Conservation (phyloP, 2,113 vertebrate genomes). For the Myiagra hebetior region DNA sequence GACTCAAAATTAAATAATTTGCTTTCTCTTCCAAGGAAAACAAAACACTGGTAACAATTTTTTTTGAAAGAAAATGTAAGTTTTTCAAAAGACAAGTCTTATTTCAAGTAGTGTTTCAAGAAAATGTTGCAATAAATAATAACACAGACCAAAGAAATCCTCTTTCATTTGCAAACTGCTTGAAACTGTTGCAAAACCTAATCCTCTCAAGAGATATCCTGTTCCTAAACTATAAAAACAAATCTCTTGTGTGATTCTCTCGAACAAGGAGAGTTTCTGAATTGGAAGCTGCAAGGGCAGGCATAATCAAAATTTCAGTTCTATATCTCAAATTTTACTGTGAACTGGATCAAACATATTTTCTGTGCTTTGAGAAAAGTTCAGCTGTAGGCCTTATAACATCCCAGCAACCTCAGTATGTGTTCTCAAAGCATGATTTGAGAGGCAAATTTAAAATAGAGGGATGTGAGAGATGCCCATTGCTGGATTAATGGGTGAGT, state of each 20-base stretch:
- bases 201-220: conserved; percentile 3
- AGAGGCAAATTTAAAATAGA: background rate
- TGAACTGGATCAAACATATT: background rate
- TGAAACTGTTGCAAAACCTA: background rate
- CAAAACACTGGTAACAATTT: background rate
- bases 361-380: background rate
- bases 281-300: background rate
- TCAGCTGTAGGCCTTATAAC: background rate
- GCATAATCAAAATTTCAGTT: background rate
- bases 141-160: background rate
- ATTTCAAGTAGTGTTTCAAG: background rate
- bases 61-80: background rate
- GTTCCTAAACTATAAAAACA: background rate
- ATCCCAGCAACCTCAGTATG: background rate
- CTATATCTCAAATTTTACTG: background rate
- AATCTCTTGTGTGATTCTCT: background rate
- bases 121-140: background rate
- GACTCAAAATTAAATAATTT: background rate
- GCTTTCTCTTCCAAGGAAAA: background rate
- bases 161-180: conserved; percentile 2
- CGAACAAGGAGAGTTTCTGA: background rate
- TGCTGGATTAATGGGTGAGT: background rate
- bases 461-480: background rate
- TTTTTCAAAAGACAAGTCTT: background rate
- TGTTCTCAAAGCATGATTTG: background rate